These are phyloP conservation scores for Microhierax caerulescens DNA, from an alignment of 2,797 vertebrate species.

Conservation along the genomic window DNA sequence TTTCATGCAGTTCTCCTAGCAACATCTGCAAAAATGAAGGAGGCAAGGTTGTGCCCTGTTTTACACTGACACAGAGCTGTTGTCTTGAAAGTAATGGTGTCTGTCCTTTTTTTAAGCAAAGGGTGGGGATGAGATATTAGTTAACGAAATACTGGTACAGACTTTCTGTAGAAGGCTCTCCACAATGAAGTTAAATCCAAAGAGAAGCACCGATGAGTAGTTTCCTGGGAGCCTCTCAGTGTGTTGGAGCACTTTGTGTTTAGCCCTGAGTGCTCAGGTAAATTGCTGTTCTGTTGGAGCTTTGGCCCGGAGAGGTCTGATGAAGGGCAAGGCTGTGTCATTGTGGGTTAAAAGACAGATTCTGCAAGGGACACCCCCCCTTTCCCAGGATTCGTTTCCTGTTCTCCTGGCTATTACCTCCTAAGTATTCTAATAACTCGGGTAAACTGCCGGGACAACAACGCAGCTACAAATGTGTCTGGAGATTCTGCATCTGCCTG, in stretches of 20 bases:
- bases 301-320: neutral
- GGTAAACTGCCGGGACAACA: conserved; percentile 82
- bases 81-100: too few relatives aligned
- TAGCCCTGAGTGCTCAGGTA: neutral
- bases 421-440: conserved; percentile 82
- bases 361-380: neutral
- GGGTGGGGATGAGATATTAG: neutral
- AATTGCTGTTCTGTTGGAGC: neutral
- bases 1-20: neutral
- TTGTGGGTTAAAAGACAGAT: neutral
- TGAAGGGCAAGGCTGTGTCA: neutral
- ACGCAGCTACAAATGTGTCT: conserved; percentile 74
- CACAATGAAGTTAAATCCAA: too few relatives aligned
- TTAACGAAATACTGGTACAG: too few relatives aligned
- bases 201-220: rapidly evolving
- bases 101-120: neutral
- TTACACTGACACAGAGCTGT: rapidly evolving
- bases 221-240: neutral
- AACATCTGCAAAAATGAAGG: neutral
- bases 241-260: neutral
- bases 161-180: neutral
- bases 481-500: conserved; percentile 88
- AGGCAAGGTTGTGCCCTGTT: neutral
- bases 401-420: conserved; percentile 63
- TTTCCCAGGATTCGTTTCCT: neutral